Evolutionary conservation across 2,888 invertebrate genomes (phyloP), one percentile per base, ranked within the genome.

Genomic region (Amphiduros pacificus): DNA sequence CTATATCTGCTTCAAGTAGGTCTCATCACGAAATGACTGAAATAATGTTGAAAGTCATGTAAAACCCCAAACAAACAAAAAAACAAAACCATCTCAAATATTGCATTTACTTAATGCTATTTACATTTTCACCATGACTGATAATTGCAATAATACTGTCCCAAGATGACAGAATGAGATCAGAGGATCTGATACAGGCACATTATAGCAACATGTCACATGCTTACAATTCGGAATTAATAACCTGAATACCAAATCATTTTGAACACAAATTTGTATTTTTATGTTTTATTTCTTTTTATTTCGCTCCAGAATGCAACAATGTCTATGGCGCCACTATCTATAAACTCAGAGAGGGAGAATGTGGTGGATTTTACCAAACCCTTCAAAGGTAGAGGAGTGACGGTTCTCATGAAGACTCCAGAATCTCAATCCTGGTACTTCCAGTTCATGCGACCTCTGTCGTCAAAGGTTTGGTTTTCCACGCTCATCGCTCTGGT

Each of bases 311-410:
- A 79, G 79, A 77, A 78, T 62, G 78, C 80, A 14, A 76, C 78
- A 1, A 77, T 80, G 78, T 75, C 77, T 0, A 73, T 79, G 4
- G 77, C 78, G 2, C 77, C 80, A 1, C 66, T 79, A 9, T 77
- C 77, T 61, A 77, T 79, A 63, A 79, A 78, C 61, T 73, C 77
- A 0, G 68, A 75, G 52, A 56, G 78, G 28, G 80, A 79, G 57
- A 75, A 71, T 36, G 79, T 73, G 1, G 73, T 80, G 9, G 80
- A 80, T 62, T 80, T 80, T 64, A 79, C 78, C 40, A 79, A 79
- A 62, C 78, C 80, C 1, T 80, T 79, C 67, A 79, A 78, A 74
- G 79, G 78, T 0, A 65, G 80, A 53, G 77, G 77, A 58, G 77
- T 80, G 41, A 75, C 74, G 50, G 76, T 79, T 20, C 66, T 80